Evolutionary conservation across 1,140 invertebrate genomes (phyloP), one percentile per base, ranked within the genome.

Genomic region (Cepaea nemoralis): DNA sequence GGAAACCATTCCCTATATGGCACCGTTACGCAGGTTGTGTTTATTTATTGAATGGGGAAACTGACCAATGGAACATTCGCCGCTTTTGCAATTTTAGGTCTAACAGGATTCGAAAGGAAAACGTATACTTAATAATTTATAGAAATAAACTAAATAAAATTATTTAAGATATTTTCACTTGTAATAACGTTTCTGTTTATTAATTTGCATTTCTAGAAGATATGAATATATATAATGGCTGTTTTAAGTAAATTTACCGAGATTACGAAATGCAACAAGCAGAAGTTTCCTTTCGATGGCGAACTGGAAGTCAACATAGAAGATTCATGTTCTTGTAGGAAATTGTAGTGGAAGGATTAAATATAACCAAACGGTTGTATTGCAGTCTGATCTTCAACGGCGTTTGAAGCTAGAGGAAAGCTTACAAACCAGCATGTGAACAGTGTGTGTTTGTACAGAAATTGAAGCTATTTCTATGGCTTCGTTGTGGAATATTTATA

Each of bases 401-500:
- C n/a, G n/a, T n/a, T n/a, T 63, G 12, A 31, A 31, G 22, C 35
- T 24, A n/a, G 40, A 70, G 69, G n/a, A n/a, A n/a, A n/a, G 22
- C 69, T 70, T 40, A 70, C 8, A 40, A 2, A 27, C 6, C 35
- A 67, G 35, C 55, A 82, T 79, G 35, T 80, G 74, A 77, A 59
- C n/a, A 77, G 39, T 27, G 31, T 40, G 22, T 12, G 16, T 66
- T 66, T 75, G 24, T 76, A 69, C 76, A 42, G 1, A 63, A 39
- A 31, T 40, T 40, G 39, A 76, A 73, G 37, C 63, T 50, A 27
- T 33, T 80, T 82, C 77, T 69, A 75, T 75, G 66, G 77, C 83
- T 80, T 82, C 81, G 77, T 77, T 77, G 77, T 73, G 35, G 75
- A 63, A 50, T 77, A 81, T 45, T 45, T 79, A 77, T 77, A 71